Percentiles rank a stretch among this genome's conserved stretches.
phyloP scores from a whole-genome alignment of 2,113 vertebrate species.

The Nibea coibor region DNA sequence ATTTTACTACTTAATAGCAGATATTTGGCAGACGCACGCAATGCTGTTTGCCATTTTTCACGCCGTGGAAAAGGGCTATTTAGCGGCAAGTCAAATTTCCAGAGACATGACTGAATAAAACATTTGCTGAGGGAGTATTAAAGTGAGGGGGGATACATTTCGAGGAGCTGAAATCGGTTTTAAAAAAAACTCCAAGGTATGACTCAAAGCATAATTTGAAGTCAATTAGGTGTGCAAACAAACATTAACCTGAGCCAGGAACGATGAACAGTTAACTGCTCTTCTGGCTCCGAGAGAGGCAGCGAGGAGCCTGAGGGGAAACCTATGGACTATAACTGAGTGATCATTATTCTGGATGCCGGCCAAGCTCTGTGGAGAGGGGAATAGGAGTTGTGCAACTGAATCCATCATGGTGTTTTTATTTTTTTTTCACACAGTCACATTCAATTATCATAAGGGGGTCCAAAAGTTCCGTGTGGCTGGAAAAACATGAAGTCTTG shows the following conservation, averaged over 20 bases:
- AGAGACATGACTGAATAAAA: not conserved
- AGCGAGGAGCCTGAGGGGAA: slow-evolving; percentile 51
- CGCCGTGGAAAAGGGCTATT: not conserved
- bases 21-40: not conserved
- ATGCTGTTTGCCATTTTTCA: not conserved
- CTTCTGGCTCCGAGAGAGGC: slow-evolving; percentile 41
- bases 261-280: slow-evolving; percentile 53
- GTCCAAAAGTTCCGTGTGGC: not conserved
- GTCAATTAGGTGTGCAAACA: slow-evolving; percentile 61
- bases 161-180: slow-evolving; percentile 9
- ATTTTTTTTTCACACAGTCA: slow-evolving; percentile 1
- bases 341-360: slow-evolving; percentile 62
- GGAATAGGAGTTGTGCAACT: slow-evolving; percentile 6
- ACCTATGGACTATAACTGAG: slow-evolving; percentile 59
- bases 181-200: slow-evolving; percentile 23
- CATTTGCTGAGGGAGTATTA: not conserved
- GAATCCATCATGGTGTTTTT: not conserved
- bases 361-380: slow-evolving; percentile 30
- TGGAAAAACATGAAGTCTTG: not conserved
- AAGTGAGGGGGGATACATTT: not conserved
- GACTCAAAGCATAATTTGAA: slow-evolving; percentile 53
- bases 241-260: slow-evolving; percentile 56
- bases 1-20: not conserved
- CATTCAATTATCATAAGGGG: slow-evolving; percentile 1
- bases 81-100: slow-evolving; percentile 1